phyloP scores from a whole-genome alignment of 2,113 vertebrate species.

The Hemiscyllium ocellatum region DNA sequence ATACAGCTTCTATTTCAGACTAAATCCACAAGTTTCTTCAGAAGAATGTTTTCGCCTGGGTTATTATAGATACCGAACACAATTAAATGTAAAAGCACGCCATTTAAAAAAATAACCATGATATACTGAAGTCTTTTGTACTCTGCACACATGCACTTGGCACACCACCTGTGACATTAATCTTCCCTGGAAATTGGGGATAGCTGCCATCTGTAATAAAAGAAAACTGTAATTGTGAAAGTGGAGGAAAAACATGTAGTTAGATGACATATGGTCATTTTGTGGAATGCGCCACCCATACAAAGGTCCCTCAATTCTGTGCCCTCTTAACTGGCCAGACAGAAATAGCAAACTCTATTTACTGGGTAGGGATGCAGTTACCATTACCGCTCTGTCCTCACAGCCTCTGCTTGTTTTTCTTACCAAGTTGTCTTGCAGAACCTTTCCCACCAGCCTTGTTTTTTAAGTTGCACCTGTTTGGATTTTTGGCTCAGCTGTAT shows the following conservation, averaged over 20 bases:
- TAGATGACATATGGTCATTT: slow-evolving; percentile 30
- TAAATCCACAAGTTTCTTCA: neutral
- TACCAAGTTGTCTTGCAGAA: neutral
- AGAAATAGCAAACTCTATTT: slow-evolving; percentile 34
- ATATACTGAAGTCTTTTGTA: slow-evolving; percentile 22
- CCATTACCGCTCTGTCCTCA: neutral
- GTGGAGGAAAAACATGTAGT: slow-evolving; percentile 19
- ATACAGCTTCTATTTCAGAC: too few relatives aligned
- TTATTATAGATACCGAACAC: neutral
- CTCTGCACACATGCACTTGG: slow-evolving; percentile 24
- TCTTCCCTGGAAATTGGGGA: slow-evolving; percentile 19
- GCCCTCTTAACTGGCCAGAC: slow-evolving; percentile 26
- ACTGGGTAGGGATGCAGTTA: slow-evolving; percentile 16
- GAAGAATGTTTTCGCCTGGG: neutral
- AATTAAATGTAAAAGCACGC: slow-evolving; percentile 2
- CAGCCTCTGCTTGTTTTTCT: slow-evolving; percentile 31
- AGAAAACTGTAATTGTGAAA: slow-evolving; percentile 25
- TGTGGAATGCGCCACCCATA: slow-evolving; percentile 33
- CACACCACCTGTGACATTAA: slow-evolving; percentile 30
- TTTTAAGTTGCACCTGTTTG: slow-evolving; percentile 34
- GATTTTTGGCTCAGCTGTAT: slow-evolving; percentile 13
- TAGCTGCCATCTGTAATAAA: slow-evolving; percentile 26
- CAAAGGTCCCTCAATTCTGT: slow-evolving; percentile 26
- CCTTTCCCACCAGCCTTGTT: slow-evolving; percentile 29
- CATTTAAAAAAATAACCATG: neutral